phyloP scores from a whole-genome alignment of 53 echinoderm and acorn worm species.

The Arbacia lixula region DNA sequence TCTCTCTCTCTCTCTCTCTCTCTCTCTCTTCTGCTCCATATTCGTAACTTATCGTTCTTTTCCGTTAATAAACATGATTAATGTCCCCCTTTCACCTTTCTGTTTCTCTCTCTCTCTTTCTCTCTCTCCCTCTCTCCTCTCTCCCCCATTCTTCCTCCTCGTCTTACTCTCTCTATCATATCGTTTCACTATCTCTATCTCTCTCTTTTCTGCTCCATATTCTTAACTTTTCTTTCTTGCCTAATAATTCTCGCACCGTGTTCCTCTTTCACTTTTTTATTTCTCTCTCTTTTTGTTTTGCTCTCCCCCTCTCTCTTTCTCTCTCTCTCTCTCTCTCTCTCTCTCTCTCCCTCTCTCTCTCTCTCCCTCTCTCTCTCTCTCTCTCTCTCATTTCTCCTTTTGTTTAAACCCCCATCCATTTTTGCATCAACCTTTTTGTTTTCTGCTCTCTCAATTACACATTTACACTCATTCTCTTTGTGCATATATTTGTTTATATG shows the following conservation, averaged over 20 bases:
- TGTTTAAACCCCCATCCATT: not conserved
- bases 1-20: not conserved
- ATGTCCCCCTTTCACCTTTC: too few relatives aligned
- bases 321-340: not conserved
- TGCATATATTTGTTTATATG: not conserved
- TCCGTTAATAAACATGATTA: not conserved
- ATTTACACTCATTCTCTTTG: not conserved
- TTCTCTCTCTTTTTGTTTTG: not conserved
- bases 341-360: not conserved
- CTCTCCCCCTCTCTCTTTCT: not conserved
- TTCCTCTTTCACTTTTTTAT: not conserved
- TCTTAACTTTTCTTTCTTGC: not conserved
- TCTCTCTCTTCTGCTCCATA: not conserved
- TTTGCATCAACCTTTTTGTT: not conserved
- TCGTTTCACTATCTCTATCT: not conserved
- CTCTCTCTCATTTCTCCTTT: not conserved
- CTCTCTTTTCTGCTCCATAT: not conserved
- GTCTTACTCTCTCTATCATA: not conserved
- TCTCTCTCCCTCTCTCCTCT: too few relatives aligned
- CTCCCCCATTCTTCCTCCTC: too few relatives aligned
- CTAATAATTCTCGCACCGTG: too few relatives aligned
- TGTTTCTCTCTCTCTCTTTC: too few relatives aligned
- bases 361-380: conserved; percentile 2
- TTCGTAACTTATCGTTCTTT: not conserved
- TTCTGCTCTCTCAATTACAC: not conserved